Percentiles rank a stretch among this genome's conserved stretches.
These are phyloP conservation scores for Heteropelma amictum DNA, from an alignment of 2,888 invertebrate genomes.

Conservation along the genomic window DNA sequence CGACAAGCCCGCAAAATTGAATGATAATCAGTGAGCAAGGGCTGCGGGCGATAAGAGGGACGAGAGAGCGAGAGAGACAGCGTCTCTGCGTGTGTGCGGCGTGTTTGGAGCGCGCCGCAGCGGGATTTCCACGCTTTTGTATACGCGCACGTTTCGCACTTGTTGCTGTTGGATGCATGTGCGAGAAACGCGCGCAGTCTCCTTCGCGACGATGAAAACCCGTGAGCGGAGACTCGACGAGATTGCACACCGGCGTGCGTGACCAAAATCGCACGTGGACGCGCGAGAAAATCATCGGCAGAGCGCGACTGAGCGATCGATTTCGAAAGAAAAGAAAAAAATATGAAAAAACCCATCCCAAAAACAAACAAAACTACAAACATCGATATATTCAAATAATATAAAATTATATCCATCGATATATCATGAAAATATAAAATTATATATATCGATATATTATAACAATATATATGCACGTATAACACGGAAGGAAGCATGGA, in stretches of 20 bases:
- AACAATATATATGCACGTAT: too few relatives aligned
- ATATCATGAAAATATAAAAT: too few relatives aligned
- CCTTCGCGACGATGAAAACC: slow-evolving; percentile 29
- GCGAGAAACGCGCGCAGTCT: slow-evolving; percentile 23
- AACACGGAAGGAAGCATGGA: too few relatives aligned
- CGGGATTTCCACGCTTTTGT: slow-evolving; percentile 54
- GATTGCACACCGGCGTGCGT: neutral
- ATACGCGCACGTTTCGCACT: slow-evolving; percentile 56
- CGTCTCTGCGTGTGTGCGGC: neutral
- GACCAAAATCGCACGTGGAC: slow-evolving; percentile 14
- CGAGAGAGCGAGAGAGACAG: neutral
- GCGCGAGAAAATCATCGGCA: neutral
- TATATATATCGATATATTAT: too few relatives aligned
- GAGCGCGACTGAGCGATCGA: neutral
- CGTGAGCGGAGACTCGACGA: neutral
- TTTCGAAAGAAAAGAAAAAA: neutral
- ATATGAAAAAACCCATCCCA: too few relatives aligned
- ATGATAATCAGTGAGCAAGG: too few relatives aligned
- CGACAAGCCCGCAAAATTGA: too few relatives aligned
- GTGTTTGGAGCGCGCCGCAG: slow-evolving; percentile 31
- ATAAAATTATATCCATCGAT: too few relatives aligned
- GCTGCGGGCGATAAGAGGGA: too few relatives aligned
- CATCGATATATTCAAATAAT: too few relatives aligned
- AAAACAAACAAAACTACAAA: too few relatives aligned
- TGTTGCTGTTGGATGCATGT: slow-evolving; percentile 51